These are phyloP conservation scores for Origma solitaria DNA, from an alignment of 2,113 vertebrate species.

Conservation along the genomic window DNA sequence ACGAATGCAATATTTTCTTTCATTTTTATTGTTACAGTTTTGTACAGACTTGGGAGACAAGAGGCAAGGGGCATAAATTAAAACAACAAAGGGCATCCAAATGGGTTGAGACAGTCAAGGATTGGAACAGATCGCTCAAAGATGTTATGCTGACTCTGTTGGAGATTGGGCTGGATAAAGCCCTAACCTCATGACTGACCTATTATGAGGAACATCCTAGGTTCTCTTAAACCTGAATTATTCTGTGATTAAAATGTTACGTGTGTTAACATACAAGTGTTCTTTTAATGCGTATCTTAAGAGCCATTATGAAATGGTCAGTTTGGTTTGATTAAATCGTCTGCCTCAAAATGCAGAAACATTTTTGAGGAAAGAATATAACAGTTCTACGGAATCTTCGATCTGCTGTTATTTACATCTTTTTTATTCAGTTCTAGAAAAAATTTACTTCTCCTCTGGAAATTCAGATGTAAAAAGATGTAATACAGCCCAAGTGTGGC, in stretches of 20 bases:
- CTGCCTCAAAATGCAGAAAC: background rate
- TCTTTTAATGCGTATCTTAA: background rate
- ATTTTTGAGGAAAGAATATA: background rate
- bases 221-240: background rate
- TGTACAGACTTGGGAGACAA: background rate
- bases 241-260: background rate
- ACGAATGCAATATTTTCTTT: background rate
- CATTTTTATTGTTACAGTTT: background rate
- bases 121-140: background rate
- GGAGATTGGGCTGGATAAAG: background rate
- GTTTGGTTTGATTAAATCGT: background rate
- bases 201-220: background rate
- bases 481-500: background rate
- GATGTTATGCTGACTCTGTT: background rate
- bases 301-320: background rate
- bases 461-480: background rate
- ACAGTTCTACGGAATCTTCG: background rate
- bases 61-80: background rate
- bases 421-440: background rate
- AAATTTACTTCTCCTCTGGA: background rate
- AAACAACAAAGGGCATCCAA: background rate
- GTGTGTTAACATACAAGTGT: fast-evolving
- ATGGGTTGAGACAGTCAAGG: background rate
- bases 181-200: background rate
- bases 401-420: background rate